Evolutionary conservation across 2,888 invertebrate species (phyloP).

Genomic region (Nymphalis polychloros): DNA sequence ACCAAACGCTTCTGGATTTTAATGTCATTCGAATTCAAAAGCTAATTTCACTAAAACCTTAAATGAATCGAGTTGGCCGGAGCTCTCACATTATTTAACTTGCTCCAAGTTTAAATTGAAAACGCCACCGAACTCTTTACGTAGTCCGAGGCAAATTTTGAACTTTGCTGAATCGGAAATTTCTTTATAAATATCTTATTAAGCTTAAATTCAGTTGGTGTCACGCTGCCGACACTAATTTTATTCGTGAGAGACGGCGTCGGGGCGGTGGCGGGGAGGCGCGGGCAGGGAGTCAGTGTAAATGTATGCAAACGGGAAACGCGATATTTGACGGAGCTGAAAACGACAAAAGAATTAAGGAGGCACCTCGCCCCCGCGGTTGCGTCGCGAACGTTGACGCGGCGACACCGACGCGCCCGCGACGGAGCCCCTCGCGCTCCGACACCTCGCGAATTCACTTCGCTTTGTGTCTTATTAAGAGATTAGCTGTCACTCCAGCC

Average conservation of each 20-base stretch:
- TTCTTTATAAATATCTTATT: conserved; percentile 82
- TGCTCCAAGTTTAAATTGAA: conserved; percentile 81
- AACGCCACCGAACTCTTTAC: conserved; percentile 79
- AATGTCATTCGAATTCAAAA: conserved; percentile 77
- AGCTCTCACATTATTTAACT: conserved; percentile 81
- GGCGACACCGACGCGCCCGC: conserved; percentile 50
- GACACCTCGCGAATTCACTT: conserved; percentile 67
- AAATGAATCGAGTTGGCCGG: conserved; percentile 79
- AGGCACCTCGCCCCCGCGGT: conserved; percentile 46
- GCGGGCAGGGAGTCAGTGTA: conserved; percentile 55
- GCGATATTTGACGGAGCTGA: conserved; percentile 78
- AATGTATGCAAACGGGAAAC: conserved; percentile 80
- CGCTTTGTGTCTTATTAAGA: conserved; percentile 66
- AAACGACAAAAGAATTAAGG: conserved; percentile 80
- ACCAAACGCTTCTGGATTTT: conserved; percentile 55
- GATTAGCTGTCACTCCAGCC: conserved; percentile 63
- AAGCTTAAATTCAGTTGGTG: conserved; percentile 81
- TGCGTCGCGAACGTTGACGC: conserved; percentile 45
- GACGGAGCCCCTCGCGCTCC: conserved; percentile 38
- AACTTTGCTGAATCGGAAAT: conserved; percentile 82
- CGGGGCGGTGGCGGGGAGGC: conserved; percentile 53
- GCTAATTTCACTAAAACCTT: conserved; percentile 81
- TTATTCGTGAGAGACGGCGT: conserved; percentile 78
- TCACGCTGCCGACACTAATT: conserved; percentile 82
- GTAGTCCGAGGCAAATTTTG: conserved; percentile 78